Evolutionary conservation across 2,797 vertebrate species (phyloP).

Genomic region (Odontamblyopus rebecca): DNA sequence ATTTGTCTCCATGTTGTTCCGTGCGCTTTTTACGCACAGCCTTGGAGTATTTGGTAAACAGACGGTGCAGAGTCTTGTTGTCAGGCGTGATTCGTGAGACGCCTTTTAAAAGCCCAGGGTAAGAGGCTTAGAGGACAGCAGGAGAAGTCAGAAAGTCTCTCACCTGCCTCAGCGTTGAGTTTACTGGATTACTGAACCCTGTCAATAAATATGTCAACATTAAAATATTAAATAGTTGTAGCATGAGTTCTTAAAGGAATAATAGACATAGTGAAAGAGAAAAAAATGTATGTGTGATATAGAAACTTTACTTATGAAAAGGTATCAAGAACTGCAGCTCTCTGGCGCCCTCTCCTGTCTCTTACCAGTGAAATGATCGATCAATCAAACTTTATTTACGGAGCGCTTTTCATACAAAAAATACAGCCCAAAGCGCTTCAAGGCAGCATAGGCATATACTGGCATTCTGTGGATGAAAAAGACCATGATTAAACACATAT

Average conservation of each 20-base stretch:
- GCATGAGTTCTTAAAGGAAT: neutral
- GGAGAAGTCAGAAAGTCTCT: conserved; percentile 7
- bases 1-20: neutral
- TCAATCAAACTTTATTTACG: no score
- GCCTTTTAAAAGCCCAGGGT: neutral
- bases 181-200: neutral
- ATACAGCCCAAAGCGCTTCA: no score
- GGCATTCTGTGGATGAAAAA: no score
- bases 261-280: neutral
- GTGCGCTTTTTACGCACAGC: neutral
- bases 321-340: neutral
- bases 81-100: neutral
- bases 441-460: no score
- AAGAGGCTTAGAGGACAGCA: neutral
- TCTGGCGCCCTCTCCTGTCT: conserved; percentile 1
- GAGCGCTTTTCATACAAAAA: no score
- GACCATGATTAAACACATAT: no score
- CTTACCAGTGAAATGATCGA: neutral
- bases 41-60: neutral
- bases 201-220: neutral
- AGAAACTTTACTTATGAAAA: neutral
- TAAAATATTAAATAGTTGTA: neutral
- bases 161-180: neutral
- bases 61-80: neutral
- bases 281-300: neutral